Evolutionary conservation across 2,113 vertebrate species (phyloP), one percentile per base, ranked within the genome.

Genomic region (Hippocampus barbouri): DNA sequence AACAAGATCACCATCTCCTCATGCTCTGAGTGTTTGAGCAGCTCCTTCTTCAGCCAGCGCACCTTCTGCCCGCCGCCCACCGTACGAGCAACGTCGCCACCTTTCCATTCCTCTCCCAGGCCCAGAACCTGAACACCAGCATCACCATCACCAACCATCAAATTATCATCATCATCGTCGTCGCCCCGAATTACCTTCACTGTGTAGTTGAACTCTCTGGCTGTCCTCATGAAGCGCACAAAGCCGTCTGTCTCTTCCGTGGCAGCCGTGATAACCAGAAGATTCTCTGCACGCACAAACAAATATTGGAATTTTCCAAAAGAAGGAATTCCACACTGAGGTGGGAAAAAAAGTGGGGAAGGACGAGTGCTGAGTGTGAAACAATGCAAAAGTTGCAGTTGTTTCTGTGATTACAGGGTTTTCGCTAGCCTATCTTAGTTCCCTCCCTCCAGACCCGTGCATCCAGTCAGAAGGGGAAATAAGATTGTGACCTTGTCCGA

Each of bases 41-140:
- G 93, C 77, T 95, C 95, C 8, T 89, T 90, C 84, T 94, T 95
- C 71, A 96, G 72, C 95, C 95, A 96, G n/a, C 95, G 86, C 21
- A 97, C 95, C 80, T 97, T 97, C 92, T 97, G 95, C 9, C 95
- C 95, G 56, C 95, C 95, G 0, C 95, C 95, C 0, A 97, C 94
- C 0, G 95, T 96, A 11, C 92, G 83, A 2, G 92, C 91, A 41
- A 93, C 88, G 7, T 93, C 92, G 0, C 92, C 92, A 0, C 92
- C 95, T 71, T 82, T 92, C 95, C 95, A 97, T 23, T 92, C 87
- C 85, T 93, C 87, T 1, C 90, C 91, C 78, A 92, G 81, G 54
- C 92, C 92, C 66, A 93, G 85, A 5, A 90, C 88, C 91, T 92
- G 56, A 15, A 72, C 47, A 67, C 62, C 78, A 45, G 38, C 49